Percentiles rank a stretch among this genome's conserved stretches.
These are phyloP conservation scores for Notothenia rossii DNA, from an alignment of 2,113 vertebrate genomes.

Conservation along the genomic window DNA sequence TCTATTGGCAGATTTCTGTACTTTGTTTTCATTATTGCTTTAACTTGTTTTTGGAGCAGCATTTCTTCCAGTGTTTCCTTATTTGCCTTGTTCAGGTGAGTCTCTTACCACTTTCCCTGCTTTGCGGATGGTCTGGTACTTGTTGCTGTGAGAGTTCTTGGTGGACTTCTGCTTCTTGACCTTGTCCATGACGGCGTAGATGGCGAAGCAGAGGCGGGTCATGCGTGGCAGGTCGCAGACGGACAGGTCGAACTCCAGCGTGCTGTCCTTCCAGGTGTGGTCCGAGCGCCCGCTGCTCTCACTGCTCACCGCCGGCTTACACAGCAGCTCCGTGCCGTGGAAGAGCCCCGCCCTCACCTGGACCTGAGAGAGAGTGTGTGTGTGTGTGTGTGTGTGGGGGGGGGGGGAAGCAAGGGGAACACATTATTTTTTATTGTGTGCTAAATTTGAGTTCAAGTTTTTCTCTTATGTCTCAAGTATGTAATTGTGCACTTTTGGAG, in stretches of 20 bases:
- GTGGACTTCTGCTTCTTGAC: slow-evolving; percentile 95
- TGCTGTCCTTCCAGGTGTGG: slow-evolving; percentile 90
- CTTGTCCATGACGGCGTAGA: slow-evolving; percentile 97
- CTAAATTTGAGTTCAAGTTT: no score
- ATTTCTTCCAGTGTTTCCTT: no score
- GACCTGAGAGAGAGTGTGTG: slow-evolving; percentile 81
- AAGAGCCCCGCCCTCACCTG: slow-evolving; percentile 98
- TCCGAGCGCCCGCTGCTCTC: slow-evolving; percentile 93
- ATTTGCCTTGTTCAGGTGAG: no score
- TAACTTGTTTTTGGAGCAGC: no score
- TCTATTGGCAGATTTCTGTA: no score
- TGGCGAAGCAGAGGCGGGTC: slow-evolving; percentile 96
- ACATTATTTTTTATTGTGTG: no score
- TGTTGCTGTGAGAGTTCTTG: slow-evolving; percentile 90
- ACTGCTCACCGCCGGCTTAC: slow-evolving; percentile 92
- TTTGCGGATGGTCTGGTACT: slow-evolving; percentile 98
- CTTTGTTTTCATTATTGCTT: no score
- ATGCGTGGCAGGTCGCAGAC: slow-evolving; percentile 95
- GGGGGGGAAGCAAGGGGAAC: no score
- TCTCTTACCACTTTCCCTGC: slow-evolving; percentile 96
- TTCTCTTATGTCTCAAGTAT: no score
- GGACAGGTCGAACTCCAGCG: slow-evolving; percentile 93
- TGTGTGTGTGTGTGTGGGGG: no score
- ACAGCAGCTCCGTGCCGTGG: slow-evolving; percentile 95
- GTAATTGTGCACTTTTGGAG: no score